phyloP scores from a whole-genome alignment of 2,888 invertebrate genomes.

The Camptogramma bilineatum region DNA sequence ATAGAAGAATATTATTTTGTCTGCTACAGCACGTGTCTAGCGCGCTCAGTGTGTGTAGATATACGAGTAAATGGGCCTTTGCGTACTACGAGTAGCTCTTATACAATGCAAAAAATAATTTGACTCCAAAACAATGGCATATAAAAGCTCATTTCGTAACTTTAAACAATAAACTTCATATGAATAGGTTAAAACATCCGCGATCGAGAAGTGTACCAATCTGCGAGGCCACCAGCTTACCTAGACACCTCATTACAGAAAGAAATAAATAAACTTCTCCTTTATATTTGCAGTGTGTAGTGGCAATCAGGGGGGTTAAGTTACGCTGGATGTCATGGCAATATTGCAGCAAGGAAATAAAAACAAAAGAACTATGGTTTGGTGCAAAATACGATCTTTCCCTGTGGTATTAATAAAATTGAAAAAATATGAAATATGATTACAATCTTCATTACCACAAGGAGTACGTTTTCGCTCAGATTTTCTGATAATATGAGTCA shows the following conservation, averaged over 20 bases:
- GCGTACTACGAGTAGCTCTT: too few species aligned
- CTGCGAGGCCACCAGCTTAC: constrained; percentile 49
- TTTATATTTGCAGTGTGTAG: constrained; percentile 51
- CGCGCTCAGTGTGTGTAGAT: too few species aligned
- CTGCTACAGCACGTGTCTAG: too few species aligned
- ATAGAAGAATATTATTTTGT: too few species aligned
- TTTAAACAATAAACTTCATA: constrained; percentile 47
- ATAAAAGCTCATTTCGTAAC: constrained; percentile 33
- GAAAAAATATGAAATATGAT: too few species aligned
- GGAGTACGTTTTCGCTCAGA: too few species aligned
- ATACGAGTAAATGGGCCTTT: too few species aligned
- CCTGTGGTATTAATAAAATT: neutral
- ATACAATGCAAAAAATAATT: constrained; percentile 30
- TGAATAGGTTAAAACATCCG: constrained; percentile 53
- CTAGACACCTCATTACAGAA: constrained; percentile 55
- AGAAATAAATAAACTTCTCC: constrained; percentile 51
- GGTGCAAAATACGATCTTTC: constrained; percentile 43
- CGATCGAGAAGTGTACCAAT: constrained; percentile 52
- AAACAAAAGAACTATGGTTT: constrained; percentile 59
- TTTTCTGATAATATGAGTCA: too few species aligned
- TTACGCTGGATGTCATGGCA: constrained; percentile 68
- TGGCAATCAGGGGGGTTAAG: constrained; percentile 58
- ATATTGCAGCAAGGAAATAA: constrained; percentile 70
- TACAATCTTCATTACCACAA: too few species aligned
- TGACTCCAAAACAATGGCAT: constrained; percentile 33